phyloP scores from a whole-genome alignment of 1,140 invertebrate genomes.

The Mactra quadrangularis region DNA sequence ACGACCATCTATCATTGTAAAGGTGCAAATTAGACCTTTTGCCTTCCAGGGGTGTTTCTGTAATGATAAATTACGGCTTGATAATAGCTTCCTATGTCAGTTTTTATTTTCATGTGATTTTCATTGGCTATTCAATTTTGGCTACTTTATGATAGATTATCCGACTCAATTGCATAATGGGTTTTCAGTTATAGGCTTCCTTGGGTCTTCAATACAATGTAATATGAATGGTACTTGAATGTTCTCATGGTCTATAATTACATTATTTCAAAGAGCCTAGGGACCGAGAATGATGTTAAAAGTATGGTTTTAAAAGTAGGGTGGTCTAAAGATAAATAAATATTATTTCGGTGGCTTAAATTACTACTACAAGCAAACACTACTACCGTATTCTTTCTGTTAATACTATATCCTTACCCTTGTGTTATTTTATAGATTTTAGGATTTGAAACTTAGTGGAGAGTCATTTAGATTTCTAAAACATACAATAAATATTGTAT shows the following conservation, averaged over 20 bases:
- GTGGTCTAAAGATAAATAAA: no score
- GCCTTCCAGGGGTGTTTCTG: conserved; percentile 18
- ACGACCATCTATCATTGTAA: background rate
- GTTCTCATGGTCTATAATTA: background rate
- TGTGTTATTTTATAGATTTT: conserved; percentile 41
- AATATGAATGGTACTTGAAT: conserved; percentile 25
- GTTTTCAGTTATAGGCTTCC: background rate
- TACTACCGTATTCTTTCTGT: no score
- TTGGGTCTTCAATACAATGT: conserved; percentile 12
- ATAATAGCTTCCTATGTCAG: conserved; percentile 47
- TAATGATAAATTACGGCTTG: conserved; percentile 56
- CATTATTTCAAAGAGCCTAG: conserved; percentile 26
- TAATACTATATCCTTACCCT: no score
- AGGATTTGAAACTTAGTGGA: conserved; percentile 3
- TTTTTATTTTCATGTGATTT: conserved; percentile 49
- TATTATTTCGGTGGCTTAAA: no score
- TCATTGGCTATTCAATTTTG: conserved; percentile 35
- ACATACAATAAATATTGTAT: no score
- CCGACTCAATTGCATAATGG: conserved; percentile 14
- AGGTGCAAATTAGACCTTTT: conserved; percentile 52
- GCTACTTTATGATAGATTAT: conserved; percentile 44
- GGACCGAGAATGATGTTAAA: background rate
- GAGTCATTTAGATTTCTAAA: no score
- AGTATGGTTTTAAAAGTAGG: no score
- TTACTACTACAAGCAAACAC: no score